These are phyloP conservation scores for Mustela nigripes DNA, from an alignment of 2,113 vertebrate species.

Conservation along the genomic window DNA sequence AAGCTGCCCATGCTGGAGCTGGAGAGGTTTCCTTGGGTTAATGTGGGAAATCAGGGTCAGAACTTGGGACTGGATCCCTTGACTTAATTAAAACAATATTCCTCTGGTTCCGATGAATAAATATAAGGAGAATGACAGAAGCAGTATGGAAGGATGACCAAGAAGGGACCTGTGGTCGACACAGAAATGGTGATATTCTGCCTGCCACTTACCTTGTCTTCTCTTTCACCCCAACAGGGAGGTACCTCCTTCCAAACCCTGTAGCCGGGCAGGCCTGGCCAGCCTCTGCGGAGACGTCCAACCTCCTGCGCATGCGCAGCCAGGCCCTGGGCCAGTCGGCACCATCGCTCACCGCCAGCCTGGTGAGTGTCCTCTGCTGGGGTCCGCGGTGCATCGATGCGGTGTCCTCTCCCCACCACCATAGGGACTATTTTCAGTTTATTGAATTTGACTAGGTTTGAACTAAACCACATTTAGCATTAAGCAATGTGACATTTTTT, in stretches of 20 bases:
- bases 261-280: slow-evolving; percentile 88
- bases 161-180: not conserved
- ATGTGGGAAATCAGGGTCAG: not conserved
- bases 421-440: not conserved
- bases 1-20: not conserved
- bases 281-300: slow-evolving; percentile 90
- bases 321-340: slow-evolving; percentile 95
- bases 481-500: not conserved
- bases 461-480: not conserved
- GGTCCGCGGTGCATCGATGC: fast-evolving
- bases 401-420: fast-evolving
- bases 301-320: slow-evolving; percentile 95
- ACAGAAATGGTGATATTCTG: not conserved
- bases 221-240: slow-evolving; percentile 88
- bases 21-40: not conserved
- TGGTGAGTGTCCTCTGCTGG: slow-evolving; percentile 88
- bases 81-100: not conserved
- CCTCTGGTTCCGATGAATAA: not conserved
- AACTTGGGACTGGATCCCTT: not conserved
- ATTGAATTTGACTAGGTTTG: not conserved
- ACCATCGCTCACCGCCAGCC: slow-evolving; percentile 93
- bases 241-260: slow-evolving; percentile 93
- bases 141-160: not conserved
- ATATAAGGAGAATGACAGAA: not conserved
- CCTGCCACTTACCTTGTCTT: slow-evolving; percentile 40